These are phyloP conservation scores for Brachypterus glaber DNA, from an alignment of 2,888 invertebrate species.

Conservation along the genomic window DNA sequence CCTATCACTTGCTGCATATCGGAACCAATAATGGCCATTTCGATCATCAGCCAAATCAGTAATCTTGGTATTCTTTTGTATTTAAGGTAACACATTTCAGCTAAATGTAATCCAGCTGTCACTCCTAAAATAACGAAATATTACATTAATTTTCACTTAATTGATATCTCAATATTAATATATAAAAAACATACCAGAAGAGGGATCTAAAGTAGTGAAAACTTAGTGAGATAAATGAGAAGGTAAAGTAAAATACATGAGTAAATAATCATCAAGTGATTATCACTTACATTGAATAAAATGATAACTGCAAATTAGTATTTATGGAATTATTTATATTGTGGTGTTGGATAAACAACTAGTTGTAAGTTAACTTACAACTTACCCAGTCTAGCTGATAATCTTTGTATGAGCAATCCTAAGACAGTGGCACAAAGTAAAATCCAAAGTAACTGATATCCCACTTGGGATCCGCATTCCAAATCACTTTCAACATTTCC, in stretches of 20 bases:
- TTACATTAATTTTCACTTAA: no score
- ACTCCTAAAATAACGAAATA: slow-evolving; percentile 35
- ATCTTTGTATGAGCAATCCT: slow-evolving; percentile 73
- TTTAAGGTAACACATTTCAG: slow-evolving; percentile 66
- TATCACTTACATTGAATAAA: no score
- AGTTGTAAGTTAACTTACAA: slow-evolving; percentile 35
- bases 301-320: no score
- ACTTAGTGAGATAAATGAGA: no score
- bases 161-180: no score
- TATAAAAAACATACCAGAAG: no score
- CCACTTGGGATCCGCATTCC: slow-evolving; percentile 69
- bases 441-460: slow-evolving; percentile 77
- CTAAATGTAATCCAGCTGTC: slow-evolving; percentile 75
- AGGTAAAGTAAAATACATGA: no score
- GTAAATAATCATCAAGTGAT: no score
- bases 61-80: slow-evolving; percentile 66
- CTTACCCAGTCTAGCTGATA: slow-evolving; percentile 54
- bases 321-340: no score
- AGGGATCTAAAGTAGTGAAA: no score
- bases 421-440: slow-evolving; percentile 72
- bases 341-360: slow-evolving; percentile 2
- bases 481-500: slow-evolving; percentile 89
- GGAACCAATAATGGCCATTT: slow-evolving; percentile 82
- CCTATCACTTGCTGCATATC: slow-evolving; percentile 92
- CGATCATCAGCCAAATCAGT: slow-evolving; percentile 80